A percentile compares a stretch with the other conserved stretches of the same genome.
phyloP scores from a whole-genome alignment of 1,140 invertebrate genomes.

The Tetraneura akinire region DNA sequence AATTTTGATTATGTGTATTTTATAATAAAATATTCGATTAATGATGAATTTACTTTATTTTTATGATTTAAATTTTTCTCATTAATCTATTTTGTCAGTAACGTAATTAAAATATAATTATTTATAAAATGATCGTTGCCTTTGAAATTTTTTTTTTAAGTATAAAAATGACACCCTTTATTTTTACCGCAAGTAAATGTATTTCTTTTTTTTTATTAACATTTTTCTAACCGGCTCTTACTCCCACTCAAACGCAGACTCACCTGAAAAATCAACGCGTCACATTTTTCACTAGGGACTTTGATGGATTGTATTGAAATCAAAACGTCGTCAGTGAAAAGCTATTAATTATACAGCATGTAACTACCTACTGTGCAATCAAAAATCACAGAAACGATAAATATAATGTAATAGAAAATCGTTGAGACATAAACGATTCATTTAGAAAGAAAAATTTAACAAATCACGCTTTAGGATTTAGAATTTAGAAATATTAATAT shows the following conservation, averaged over 20 bases:
- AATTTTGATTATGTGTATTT: too few species aligned
- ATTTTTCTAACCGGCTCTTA: not conserved
- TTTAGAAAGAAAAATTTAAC: too few species aligned
- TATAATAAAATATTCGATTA: too few species aligned
- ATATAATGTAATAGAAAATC: slow-evolving; percentile 6
- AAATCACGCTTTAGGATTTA: too few species aligned
- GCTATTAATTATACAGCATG: slow-evolving; percentile 38
- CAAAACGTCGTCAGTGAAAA: slow-evolving; percentile 24
- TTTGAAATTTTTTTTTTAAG: not conserved
- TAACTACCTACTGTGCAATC: not conserved
- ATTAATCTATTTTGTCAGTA: too few species aligned
- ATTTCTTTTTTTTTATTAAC: not conserved
- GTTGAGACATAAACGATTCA: not conserved
- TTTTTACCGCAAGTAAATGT: not conserved
- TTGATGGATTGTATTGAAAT: slow-evolving; percentile 49
- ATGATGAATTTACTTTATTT: too few species aligned
- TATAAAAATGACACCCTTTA: not conserved
- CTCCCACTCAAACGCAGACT: not conserved
- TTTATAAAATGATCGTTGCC: too few species aligned
- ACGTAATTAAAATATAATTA: too few species aligned
- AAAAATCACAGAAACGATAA: slow-evolving; percentile 26
- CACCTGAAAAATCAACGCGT: not conserved
- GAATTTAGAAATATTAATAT: too few species aligned
- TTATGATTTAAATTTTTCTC: too few species aligned
- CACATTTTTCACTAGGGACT: slow-evolving; percentile 39